Evolutionary conservation across 2,888 invertebrate genomes (phyloP).

Genomic region (Candidula unifasciata): DNA sequence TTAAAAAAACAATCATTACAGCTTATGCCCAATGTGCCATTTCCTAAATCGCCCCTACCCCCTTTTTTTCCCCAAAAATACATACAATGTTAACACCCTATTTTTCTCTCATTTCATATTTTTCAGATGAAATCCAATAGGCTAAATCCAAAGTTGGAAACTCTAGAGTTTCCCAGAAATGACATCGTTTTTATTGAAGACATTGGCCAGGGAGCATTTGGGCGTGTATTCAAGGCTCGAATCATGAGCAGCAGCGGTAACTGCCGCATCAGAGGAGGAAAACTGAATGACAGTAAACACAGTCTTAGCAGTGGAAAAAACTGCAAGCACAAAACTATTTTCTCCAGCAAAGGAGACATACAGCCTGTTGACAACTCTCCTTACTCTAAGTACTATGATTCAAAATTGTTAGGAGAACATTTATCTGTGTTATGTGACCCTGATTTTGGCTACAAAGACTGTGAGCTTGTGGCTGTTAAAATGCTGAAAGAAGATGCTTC

Average conservation of each 20-base stretch:
- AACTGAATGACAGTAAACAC: conserved; percentile 48
- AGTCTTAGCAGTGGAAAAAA: conserved; percentile 38
- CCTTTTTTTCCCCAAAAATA: no score
- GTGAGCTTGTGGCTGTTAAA: conserved; percentile 95
- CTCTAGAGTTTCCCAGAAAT: conserved; percentile 94
- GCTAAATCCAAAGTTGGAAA: conserved; percentile 93
- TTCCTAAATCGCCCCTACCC: no score
- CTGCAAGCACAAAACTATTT: conserved; percentile 28
- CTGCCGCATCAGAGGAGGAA: conserved; percentile 35
- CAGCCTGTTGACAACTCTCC: conserved; percentile 12
- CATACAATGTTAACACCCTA: no score
- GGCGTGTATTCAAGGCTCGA: conserved; percentile 90
- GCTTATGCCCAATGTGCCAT: no score
- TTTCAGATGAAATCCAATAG: conserved; percentile 78
- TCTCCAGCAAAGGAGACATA: conserved; percentile 44
- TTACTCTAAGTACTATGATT: conserved; percentile 22
- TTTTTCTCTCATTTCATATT: not conserved
- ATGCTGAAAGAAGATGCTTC: conserved; percentile 98
- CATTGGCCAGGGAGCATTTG: conserved; percentile 96
- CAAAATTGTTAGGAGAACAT: conserved; percentile 33
- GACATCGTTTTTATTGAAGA: conserved; percentile 96
- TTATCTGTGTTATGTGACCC: not conserved
- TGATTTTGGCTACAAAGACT: conserved; percentile 86
- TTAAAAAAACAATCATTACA: no score
- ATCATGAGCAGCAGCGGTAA: conserved; percentile 43